Base-by-base conservation (phyloP, 2,113 vertebrate species). In the Pipa parva region DNA sequence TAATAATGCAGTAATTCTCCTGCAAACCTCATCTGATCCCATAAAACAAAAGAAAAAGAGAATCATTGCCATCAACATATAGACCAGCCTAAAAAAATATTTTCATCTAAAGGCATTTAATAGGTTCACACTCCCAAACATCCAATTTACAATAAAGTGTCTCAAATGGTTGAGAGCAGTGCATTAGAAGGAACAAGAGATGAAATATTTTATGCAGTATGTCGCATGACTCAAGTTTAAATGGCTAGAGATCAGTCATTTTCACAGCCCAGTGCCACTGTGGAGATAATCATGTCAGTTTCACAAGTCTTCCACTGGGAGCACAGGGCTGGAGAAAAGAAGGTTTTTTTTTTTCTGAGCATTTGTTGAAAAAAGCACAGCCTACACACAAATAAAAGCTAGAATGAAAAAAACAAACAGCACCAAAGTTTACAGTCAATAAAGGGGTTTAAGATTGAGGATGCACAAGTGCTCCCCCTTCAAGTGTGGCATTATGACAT, bases 201-300 rank as follows among this genome's bases (percentile, higher is more conserved):
- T 52, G 56, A 59, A 33, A 69, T 60, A 59, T 42, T 69, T 60
- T 69, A 60, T 60, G 56, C 59, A 69, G 51, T 69, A 60, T 69
- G 56, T 68, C 22, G 56, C 65, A 68, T 68, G 65, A 68, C 64
- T 67, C 55, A 57, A 67, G 37, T 67, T 48, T 65, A 59, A 68
- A 68, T 68, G 57, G 65, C 46, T 59, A 59, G 29, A 59, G 65
- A 68, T 68, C 65, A 59, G 56, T 68, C 56, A 59, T 68, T 68
- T 59, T 59, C 65, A 68, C 65, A 68, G 56, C 56, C 65, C 65
- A 39, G 46, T 68, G 65, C 46, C 46, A 69, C 21, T 42, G 46
- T 22, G 42, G 46, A 51, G 33, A 69, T 69, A 52, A 69, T 69
- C 57, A 60, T 60, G 55, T 69, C 56, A 39, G 10, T 51, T 69